Conservation (phyloP, 1,140 invertebrate species). For the Notospermus geniculatus region DNA sequence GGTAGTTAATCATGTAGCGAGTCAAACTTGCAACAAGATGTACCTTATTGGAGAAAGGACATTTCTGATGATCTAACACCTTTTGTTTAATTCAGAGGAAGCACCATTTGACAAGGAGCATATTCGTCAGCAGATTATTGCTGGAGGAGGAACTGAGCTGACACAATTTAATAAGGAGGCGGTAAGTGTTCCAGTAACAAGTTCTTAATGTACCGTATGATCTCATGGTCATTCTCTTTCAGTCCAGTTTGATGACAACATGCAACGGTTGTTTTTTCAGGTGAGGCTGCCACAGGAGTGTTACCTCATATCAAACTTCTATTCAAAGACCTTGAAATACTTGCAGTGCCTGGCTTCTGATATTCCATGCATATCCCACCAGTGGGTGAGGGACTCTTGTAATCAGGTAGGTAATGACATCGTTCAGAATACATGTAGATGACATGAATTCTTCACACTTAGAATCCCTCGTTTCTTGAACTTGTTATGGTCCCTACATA, state of each 20-base stretch:
- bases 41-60: no score
- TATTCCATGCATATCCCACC: constrained; percentile 51
- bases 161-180: constrained; percentile 40
- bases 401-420: constrained; percentile 32
- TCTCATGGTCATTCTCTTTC: no score
- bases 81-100: neutral
- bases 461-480: neutral
- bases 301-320: constrained; percentile 47
- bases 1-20: no score
- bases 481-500: no score
- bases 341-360: constrained; percentile 53
- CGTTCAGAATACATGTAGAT: neutral
- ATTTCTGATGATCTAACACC: no score
- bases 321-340: constrained; percentile 54
- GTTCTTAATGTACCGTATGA: neutral
- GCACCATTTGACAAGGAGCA: constrained; percentile 49
- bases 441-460: neutral
- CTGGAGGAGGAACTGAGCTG: constrained; percentile 45
- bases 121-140: constrained; percentile 37
- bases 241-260: neutral
- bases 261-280: constrained; percentile 9
- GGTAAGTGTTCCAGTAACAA: constrained; percentile 25
- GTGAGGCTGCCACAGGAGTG: constrained; percentile 20
- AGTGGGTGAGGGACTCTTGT: constrained; percentile 52
- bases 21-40: no score